A percentile compares a stretch with the other conserved stretches of the same genome.
phyloP scores from a whole-genome alignment of 2,113 vertebrate species.

The Chamaetylas fuelleborni region DNA sequence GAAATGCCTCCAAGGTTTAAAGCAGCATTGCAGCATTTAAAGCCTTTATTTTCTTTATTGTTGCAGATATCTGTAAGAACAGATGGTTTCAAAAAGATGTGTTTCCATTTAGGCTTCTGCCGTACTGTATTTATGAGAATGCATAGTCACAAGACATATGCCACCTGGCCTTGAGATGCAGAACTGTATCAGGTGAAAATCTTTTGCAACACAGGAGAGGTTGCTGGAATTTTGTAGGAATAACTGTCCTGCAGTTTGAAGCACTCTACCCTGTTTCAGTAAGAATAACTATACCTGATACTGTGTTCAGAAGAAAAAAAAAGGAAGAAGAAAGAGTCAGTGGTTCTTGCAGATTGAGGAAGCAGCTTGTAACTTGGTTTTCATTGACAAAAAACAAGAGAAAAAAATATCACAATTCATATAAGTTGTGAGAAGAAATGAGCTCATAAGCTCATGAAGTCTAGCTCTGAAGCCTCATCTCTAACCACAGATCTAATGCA shows the following conservation, averaged over 20 bases:
- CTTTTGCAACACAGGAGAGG: neutral
- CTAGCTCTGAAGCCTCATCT: neutral
- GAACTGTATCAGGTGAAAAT: neutral
- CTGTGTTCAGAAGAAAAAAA: neutral
- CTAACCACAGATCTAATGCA: neutral
- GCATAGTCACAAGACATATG: slow-evolving; percentile 39
- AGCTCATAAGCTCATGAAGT: neutral
- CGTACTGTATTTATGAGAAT: slow-evolving; percentile 19
- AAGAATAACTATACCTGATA: neutral
- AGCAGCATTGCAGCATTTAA: neutral
- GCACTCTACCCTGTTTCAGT: neutral
- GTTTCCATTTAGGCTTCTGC: slow-evolving; percentile 45
- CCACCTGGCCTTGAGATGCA: slow-evolving; percentile 19
- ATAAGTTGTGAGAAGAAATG: neutral
- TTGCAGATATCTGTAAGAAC: slow-evolving; percentile 50
- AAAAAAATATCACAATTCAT: neutral
- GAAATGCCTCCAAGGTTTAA: neutral
- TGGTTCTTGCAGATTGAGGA: neutral
- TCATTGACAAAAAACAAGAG: neutral
- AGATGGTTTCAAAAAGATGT: slow-evolving; percentile 49
- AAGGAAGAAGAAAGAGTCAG: neutral
- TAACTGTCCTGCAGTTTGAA: neutral
- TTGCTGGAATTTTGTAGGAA: neutral
- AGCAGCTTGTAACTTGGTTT: neutral
- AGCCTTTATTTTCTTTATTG: slow-evolving; percentile 37